phyloP scores from a whole-genome alignment of 2,797 vertebrate genomes.

The Dendrocincla fuliginosa region DNA sequence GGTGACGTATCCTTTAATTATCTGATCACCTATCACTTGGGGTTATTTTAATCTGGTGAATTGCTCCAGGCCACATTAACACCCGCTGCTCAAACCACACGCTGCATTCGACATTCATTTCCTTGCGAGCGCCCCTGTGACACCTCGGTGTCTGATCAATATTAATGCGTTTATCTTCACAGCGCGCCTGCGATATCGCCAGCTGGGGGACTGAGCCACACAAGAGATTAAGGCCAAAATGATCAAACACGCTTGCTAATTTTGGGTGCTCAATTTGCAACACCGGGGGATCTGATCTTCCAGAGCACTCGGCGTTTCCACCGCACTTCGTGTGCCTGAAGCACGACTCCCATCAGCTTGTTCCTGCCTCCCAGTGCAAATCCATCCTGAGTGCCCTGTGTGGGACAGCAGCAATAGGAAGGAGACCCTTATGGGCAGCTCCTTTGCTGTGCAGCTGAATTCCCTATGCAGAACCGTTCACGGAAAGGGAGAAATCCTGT shows the following conservation, averaged over 20 bases:
- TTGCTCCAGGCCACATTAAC: not conserved
- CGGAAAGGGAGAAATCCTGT: not conserved
- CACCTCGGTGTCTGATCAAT: conserved; percentile 29
- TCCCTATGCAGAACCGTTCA: not conserved
- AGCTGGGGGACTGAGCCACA: not conserved
- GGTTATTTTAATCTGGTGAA: not conserved
- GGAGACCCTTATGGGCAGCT: not conserved
- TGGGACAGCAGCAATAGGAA: not conserved
- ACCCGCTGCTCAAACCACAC: not conserved
- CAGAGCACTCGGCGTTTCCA: accelerated
- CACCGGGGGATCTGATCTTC: not conserved
- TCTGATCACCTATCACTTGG: not conserved
- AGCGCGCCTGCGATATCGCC: not conserved
- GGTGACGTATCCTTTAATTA: conserved; percentile 13
- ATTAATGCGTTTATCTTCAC: conserved; percentile 36
- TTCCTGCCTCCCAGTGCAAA: not conserved
- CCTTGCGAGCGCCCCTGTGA: not conserved
- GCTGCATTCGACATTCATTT: conserved; percentile 27
- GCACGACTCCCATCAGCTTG: not conserved
- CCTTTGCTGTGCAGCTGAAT: not conserved
- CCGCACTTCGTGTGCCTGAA: accelerated
- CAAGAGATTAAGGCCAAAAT: not conserved
- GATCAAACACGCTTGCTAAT: not conserved
- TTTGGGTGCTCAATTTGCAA: not conserved
- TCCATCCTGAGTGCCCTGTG: not conserved